Evolutionary conservation across 2,797 vertebrate species (phyloP).

Genomic region (Helostoma temminkii): DNA sequence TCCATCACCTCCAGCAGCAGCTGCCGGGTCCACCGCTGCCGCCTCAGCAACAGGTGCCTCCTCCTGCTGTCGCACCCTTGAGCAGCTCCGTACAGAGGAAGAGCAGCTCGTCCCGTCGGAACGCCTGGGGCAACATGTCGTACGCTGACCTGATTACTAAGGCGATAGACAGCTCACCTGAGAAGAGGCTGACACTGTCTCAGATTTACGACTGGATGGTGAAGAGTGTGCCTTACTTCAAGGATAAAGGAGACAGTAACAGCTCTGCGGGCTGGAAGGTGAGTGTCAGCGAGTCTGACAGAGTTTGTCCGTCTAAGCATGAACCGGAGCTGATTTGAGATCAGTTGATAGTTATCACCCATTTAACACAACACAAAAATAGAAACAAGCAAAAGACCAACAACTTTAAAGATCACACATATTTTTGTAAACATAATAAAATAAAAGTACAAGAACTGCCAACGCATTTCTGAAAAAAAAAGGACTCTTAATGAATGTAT

Average conservation of each 20-base stretch:
- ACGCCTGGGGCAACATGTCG: constrained; percentile 99
- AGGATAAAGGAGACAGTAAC: constrained; percentile 98
- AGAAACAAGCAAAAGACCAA: too few species aligned
- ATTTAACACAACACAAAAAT: too few species aligned
- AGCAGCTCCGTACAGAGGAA: constrained; percentile 88
- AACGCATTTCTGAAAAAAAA: too few species aligned
- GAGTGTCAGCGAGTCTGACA: constrained; percentile 49
- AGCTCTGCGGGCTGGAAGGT: constrained; percentile 99
- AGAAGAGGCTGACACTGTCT: constrained; percentile 95
- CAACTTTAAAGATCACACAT: too few species aligned
- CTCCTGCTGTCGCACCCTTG: constrained; percentile 79
- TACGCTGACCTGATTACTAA: constrained; percentile 98
- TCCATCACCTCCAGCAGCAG: constrained; percentile 71
- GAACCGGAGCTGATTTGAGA: too few species aligned
- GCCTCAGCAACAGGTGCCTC: constrained; percentile 85
- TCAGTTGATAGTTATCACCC: too few species aligned
- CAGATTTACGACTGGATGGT: constrained; percentile 99
- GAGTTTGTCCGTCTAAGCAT: neutral
- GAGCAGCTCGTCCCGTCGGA: constrained; percentile 94
- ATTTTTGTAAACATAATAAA: too few species aligned
- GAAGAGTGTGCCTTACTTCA: constrained; percentile 97
- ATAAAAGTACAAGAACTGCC: too few species aligned
- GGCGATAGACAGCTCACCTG: constrained; percentile 96
- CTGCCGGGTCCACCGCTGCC: constrained; percentile 71
- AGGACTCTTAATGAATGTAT: too few species aligned